Evolutionary conservation across 2,797 vertebrate species (phyloP).

Genomic region (Rhynchotus rufescens): DNA sequence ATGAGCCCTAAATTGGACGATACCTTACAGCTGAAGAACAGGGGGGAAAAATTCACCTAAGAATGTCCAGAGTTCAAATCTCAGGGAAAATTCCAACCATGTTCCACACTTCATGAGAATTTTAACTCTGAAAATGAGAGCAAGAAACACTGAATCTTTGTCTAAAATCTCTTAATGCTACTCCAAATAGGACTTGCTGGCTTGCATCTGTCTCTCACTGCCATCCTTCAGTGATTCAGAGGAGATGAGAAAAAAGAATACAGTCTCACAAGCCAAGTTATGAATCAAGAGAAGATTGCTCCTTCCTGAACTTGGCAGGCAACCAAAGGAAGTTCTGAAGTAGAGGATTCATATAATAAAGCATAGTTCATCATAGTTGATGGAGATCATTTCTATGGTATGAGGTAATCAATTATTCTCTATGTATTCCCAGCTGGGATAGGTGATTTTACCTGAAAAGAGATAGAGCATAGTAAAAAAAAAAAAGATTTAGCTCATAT

Average conservation of each 20-base stretch:
- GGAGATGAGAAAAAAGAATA: neutral
- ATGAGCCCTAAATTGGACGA: fast-evolving
- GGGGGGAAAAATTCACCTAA: neutral
- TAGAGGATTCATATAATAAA: neutral
- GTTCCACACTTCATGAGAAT: neutral
- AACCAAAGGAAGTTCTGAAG: neutral
- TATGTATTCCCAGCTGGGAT: neutral
- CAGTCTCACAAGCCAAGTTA: neutral
- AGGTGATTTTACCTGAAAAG: neutral
- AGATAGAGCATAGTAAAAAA: neutral
- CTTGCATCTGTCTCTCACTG: neutral
- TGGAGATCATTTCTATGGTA: neutral
- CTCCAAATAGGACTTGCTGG: neutral
- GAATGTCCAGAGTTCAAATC: neutral
- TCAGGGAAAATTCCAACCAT: neutral
- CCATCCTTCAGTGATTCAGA: neutral
- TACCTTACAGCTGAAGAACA: neutral
- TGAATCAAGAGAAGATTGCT: neutral
- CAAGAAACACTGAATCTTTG: neutral
- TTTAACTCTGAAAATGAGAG: neutral
- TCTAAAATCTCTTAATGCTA: neutral
- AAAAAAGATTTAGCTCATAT: neutral
- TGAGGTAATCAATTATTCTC: neutral
- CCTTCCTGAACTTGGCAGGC: neutral
- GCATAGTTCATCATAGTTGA: neutral